Percentiles rank a stretch among this genome's conserved stretches.
These are phyloP conservation scores for Alcis repandata DNA, from an alignment of 2,888 invertebrate species.

Conservation along the genomic window DNA sequence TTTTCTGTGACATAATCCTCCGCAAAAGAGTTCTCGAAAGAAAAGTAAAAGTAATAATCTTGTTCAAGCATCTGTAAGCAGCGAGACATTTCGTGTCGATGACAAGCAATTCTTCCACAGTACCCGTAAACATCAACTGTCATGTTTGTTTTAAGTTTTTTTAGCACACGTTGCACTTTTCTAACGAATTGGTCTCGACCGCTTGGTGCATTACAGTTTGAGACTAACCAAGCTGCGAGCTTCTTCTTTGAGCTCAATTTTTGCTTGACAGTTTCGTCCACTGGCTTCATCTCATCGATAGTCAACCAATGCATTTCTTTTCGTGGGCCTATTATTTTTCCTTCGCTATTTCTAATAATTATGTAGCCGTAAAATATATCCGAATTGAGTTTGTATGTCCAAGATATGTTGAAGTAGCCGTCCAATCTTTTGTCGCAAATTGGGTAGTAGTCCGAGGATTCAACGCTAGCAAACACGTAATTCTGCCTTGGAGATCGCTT, in stretches of 20 bases:
- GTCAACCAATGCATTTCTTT: constrained; percentile 59
- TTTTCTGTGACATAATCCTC: constrained; percentile 76
- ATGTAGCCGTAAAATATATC: constrained; percentile 63
- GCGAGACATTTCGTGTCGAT: constrained; percentile 44
- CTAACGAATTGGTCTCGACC: constrained; percentile 52
- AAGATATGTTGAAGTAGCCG: constrained; percentile 66
- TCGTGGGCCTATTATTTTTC: constrained; percentile 58
- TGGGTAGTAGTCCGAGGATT: constrained; percentile 62
- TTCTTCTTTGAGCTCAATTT: constrained; percentile 57
- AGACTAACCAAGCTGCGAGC: constrained; percentile 71
- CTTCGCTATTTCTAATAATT: constrained; percentile 53
- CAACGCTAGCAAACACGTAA: constrained; percentile 59
- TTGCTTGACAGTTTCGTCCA: constrained; percentile 52
- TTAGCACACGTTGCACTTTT: constrained; percentile 52
- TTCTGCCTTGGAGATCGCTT: constrained; percentile 54
- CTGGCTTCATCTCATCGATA: constrained; percentile 55
- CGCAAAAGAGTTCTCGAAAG: constrained; percentile 69
- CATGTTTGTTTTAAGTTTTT: constrained; percentile 49
- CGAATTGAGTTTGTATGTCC: constrained; percentile 66
- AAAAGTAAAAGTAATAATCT: constrained; percentile 70
- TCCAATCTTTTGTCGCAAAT: constrained; percentile 53
- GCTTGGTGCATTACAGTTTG: constrained; percentile 59
- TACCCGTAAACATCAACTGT: constrained; percentile 62
- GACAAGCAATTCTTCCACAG: constrained; percentile 60
- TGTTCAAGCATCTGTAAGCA: constrained; percentile 58